Conservation (phyloP, 2,113 vertebrate species). For the Ochotona curzoniae region DNA sequence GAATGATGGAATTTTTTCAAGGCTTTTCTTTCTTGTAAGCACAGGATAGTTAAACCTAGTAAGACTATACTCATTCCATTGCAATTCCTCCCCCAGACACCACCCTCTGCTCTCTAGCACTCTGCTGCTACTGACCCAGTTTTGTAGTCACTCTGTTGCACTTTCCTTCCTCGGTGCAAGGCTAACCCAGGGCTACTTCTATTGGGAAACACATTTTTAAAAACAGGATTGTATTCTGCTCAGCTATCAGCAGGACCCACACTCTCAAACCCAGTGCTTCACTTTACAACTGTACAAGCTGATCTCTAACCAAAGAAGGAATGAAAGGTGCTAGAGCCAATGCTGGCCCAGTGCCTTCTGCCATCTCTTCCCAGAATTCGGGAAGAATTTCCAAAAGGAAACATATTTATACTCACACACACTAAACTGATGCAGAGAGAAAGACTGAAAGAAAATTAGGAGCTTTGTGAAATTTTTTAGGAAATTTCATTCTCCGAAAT, state of each 20-base stretch:
- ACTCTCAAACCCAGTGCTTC: background rate
- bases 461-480: background rate
- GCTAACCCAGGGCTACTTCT: constrained; percentile 26
- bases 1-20: background rate
- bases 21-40: background rate
- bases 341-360: background rate
- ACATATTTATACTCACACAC: background rate
- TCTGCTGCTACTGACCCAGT: background rate
- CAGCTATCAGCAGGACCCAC: constrained; percentile 3
- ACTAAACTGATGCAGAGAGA: background rate
- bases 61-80: constrained; percentile 48
- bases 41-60: constrained; percentile 9
- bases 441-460: background rate
- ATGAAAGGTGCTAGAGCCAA: background rate
- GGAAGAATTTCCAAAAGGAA: background rate
- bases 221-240: constrained; percentile 39
- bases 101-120: constrained; percentile 6
- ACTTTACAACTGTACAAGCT: background rate
- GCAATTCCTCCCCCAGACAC: constrained; percentile 29
- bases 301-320: background rate
- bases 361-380: background rate
- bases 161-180: background rate
- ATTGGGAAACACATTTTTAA: constrained; percentile 44
- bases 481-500: background rate
- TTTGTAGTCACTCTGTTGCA: background rate